Percentiles rank a stretch among this genome's conserved stretches.
phyloP scores from a whole-genome alignment of 2,888 invertebrate genomes.

The Agriopis leucophaearia region DNA sequence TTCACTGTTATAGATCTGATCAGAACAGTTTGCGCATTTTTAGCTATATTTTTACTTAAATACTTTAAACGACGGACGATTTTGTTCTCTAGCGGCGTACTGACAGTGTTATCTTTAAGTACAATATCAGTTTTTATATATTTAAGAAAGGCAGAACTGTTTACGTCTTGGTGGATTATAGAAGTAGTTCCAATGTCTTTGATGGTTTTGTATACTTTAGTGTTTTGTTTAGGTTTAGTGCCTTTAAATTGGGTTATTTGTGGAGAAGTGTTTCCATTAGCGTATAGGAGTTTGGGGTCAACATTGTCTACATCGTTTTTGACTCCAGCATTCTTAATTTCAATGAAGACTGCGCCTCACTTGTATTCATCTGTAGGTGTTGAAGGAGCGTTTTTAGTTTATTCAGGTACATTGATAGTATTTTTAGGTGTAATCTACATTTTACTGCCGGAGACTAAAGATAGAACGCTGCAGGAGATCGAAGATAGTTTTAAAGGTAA shows the following conservation, averaged over 20 bases:
- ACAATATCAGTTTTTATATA: conserved; percentile 76
- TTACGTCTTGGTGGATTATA: conserved; percentile 66
- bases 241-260: conserved; percentile 82
- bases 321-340: conserved; percentile 77
- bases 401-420: conserved; percentile 70
- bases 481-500: conserved; percentile 80
- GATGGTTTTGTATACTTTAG: conserved; percentile 75
- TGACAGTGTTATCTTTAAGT: conserved; percentile 73
- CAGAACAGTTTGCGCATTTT: conserved; percentile 87
- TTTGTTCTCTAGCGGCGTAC: conserved; percentile 73
- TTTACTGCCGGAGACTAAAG: conserved; percentile 79
- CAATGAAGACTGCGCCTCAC: conserved; percentile 83
- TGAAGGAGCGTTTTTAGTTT: conserved; percentile 78
- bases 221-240: conserved; percentile 78
- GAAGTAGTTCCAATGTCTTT: conserved; percentile 73
- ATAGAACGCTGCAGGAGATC: conserved; percentile 78
- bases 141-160: conserved; percentile 66
- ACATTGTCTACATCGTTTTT: conserved; percentile 79
- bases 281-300: conserved; percentile 80
- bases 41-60: conserved; percentile 82
- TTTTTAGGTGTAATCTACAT: conserved; percentile 71
- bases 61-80: conserved; percentile 74
- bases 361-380: conserved; percentile 78
- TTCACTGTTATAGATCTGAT: conserved; percentile 89
- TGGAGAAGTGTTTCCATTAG: conserved; percentile 80